Conservation (phyloP, 2,797 vertebrate genomes). For the Gymnopithys bicolor region DNA sequence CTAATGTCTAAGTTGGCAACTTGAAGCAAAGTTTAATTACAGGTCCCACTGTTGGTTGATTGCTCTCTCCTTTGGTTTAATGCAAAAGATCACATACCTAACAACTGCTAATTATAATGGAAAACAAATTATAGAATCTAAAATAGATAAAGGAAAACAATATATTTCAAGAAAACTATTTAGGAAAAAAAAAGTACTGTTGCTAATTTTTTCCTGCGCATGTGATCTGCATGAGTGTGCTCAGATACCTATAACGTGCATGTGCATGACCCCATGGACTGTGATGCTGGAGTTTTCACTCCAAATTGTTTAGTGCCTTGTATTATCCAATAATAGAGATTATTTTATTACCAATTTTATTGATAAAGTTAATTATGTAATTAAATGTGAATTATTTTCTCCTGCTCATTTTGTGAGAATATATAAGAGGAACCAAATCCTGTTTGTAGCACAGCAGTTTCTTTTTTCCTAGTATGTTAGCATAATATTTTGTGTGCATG, state of each 20-base stretch:
- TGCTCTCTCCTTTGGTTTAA: neutral
- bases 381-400: slow-evolving; percentile 28
- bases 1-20: neutral
- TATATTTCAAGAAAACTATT: slow-evolving; percentile 1
- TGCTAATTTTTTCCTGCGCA: slow-evolving; percentile 69
- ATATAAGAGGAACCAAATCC: neutral
- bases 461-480: neutral
- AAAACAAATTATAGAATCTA: neutral
- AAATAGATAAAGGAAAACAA: neutral
- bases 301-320: slow-evolving; percentile 66
- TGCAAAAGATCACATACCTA: neutral
- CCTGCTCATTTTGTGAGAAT: slow-evolving; percentile 8
- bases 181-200: neutral
- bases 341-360: slow-evolving; percentile 46
- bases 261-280: slow-evolving; percentile 74
- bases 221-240: slow-evolving; percentile 54
- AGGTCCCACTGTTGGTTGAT: neutral
- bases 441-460: neutral
- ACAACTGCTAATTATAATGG: neutral
- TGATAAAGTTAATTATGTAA: neutral
- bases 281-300: slow-evolving; percentile 59
- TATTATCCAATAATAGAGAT: slow-evolving; percentile 53
- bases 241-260: slow-evolving; percentile 66
- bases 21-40: neutral
- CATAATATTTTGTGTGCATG: neutral